Percentiles rank a stretch among this genome's conserved stretches.
Evolutionary conservation across 2,113 vertebrate genomes (phyloP).

Genomic region (Ictalurus punctatus): DNA sequence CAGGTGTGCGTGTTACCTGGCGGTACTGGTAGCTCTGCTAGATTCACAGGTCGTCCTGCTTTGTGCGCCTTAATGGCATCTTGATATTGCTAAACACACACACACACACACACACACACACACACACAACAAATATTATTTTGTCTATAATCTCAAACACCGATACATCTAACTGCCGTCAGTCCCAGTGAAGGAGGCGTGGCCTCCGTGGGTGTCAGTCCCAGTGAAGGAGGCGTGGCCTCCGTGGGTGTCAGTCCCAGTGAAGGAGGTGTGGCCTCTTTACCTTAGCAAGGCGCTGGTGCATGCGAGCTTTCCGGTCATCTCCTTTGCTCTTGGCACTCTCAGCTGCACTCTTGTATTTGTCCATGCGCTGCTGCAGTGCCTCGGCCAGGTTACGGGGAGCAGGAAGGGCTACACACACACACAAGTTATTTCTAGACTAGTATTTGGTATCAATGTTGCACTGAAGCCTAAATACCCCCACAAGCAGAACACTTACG

Average conservation of each 20-base stretch:
- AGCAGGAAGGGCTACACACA: conserved; percentile 69
- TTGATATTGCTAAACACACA: conserved; percentile 85
- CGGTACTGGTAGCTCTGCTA: conserved; percentile 84
- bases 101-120: conserved; percentile 30
- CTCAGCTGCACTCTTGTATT: conserved; percentile 78
- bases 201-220: neutral
- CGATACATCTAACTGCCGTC: neutral
- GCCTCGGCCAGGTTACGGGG: conserved; percentile 80
- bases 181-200: neutral
- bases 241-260: neutral
- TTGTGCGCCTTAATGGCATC: conserved; percentile 83
- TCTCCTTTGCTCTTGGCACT: conserved; percentile 84
- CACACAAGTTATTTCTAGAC: conserved; percentile 1
- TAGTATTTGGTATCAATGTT: neutral
- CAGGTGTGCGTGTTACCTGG: conserved; percentile 73
- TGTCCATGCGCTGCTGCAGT: conserved; percentile 87
- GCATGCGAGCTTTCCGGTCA: conserved; percentile 89
- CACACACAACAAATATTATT: neutral
- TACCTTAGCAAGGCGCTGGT: conserved; percentile 88
- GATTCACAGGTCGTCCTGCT: conserved; percentile 77
- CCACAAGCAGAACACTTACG: conserved; percentile 52
- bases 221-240: neutral
- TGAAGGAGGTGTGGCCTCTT: neutral
- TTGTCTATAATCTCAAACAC: neutral
- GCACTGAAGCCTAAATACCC: conserved; percentile 1